A percentile compares a stretch with the other conserved stretches of the same genome.
Evolutionary conservation across 1,140 invertebrate genomes (phyloP).

Genomic region (Papilio glaucus): DNA sequence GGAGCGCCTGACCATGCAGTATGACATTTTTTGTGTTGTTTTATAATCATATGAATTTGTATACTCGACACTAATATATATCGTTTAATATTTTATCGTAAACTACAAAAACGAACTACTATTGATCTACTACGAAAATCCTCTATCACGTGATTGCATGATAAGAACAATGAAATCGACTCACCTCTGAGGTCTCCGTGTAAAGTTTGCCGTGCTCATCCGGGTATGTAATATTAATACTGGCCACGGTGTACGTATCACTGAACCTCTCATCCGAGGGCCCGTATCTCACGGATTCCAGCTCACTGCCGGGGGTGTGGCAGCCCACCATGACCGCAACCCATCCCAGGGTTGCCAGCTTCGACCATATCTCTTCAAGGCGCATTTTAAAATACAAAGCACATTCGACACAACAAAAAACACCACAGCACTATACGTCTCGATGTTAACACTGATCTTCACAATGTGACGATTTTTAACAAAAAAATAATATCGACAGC

Average conservation of each 20-base stretch:
- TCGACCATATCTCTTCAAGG: slow-evolving; percentile 64
- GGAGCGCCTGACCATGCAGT: too few species aligned
- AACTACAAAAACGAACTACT: neutral
- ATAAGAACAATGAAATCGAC: slow-evolving; percentile 40
- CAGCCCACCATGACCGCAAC: slow-evolving; percentile 64
- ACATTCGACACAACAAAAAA: slow-evolving; percentile 59
- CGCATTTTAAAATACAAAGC: slow-evolving; percentile 64
- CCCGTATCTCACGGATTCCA: slow-evolving; percentile 66
- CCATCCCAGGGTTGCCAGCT: slow-evolving; percentile 65
- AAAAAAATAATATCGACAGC: slow-evolving; percentile 44
- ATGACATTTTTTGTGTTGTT: too few species aligned
- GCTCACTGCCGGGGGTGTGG: slow-evolving; percentile 65
- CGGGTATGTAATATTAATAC: slow-evolving; percentile 73
- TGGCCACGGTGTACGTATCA: slow-evolving; percentile 69
- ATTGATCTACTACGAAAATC: slow-evolving; percentile 23
- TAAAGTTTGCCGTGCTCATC: slow-evolving; percentile 71
- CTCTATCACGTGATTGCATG: neutral
- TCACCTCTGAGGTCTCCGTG: slow-evolving; percentile 74
- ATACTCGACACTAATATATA: too few species aligned
- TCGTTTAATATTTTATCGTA: too few species aligned
- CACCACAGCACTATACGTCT: slow-evolving; percentile 53
- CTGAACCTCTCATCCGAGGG: slow-evolving; percentile 64
- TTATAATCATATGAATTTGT: too few species aligned
- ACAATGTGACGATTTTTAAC: slow-evolving; percentile 52
- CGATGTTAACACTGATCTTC: slow-evolving; percentile 45